Percentiles rank a stretch among this genome's conserved stretches.
phyloP scores from a whole-genome alignment of 1,140 invertebrate genomes.

The Grapholita molesta region DNA sequence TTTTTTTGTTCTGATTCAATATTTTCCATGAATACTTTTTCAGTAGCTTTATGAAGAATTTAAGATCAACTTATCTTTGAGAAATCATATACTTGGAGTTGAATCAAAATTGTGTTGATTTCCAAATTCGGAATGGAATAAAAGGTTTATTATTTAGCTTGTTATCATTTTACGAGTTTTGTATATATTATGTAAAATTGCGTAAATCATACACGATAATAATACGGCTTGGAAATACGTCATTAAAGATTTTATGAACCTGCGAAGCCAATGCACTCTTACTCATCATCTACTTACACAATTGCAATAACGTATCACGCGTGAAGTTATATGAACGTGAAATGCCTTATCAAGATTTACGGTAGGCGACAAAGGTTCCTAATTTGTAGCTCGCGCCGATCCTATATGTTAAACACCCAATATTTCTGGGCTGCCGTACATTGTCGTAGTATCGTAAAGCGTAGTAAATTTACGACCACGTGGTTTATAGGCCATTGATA shows the following conservation, averaged over 20 bases:
- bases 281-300: not conserved
- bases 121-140: too few species aligned
- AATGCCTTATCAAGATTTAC: slow-evolving; percentile 4
- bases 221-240: not conserved
- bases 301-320: not conserved
- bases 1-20: not conserved
- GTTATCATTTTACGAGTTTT: too few species aligned
- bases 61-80: too few species aligned
- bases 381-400: not conserved
- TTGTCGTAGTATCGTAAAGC: not conserved
- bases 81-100: too few species aligned
- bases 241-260: slow-evolving; percentile 16
- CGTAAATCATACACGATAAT: too few species aligned
- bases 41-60: too few species aligned
- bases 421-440: not conserved
- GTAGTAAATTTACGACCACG: slow-evolving; percentile 18
- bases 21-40: too few species aligned
- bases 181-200: too few species aligned
- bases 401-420: not conserved
- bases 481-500: slow-evolving; percentile 32
- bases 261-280: slow-evolving; percentile 11
- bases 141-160: too few species aligned
- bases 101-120: too few species aligned
- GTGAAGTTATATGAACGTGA: slow-evolving; percentile 28
- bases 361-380: not conserved